Base-by-base conservation (phyloP, 1,140 invertebrate genomes). In the Pararge aegeria region DNA sequence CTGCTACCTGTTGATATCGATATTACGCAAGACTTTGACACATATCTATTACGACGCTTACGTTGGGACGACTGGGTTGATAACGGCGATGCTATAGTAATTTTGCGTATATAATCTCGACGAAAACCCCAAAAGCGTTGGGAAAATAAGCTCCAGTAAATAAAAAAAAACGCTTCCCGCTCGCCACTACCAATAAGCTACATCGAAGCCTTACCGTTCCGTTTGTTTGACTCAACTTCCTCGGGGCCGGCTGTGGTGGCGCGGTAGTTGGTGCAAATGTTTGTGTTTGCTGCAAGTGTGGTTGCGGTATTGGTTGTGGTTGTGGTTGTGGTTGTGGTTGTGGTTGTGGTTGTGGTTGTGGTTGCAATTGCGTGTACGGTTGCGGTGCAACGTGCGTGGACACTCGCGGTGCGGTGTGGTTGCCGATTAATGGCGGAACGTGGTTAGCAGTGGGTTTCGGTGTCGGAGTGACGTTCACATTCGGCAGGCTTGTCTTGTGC, bases 241-340 rank as follows among this genome's bases (percentile, higher is more conserved):
- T 69, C 12, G 90, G 88, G 55, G 90, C 88, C 0, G 88, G 90
- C 68, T 91, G 89, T 44, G 89, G 90, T 46, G 87, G 73, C 15
- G 77, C 59, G 51, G 70, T 68, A 20, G 61, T 71, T 51, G 65
- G 65, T 66, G 71, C 65, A 46, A 65, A 66, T 3, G 68, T 64
- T 61, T 77, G 72, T 53, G 69, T 75, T 59, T 69, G 62, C 49
- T 49, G 57, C 27, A 57, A 49, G 16, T 57, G 68, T 49, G 54
- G 57, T 61, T 68, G 64, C 18, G 55, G n/a, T n/a, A n/a, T n/a
- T n/a, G n/a, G n/a, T 7, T 27, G 27, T 27, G 88, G 90, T 69
- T 91, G 88, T 48, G 87, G 90, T 44, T 85, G 70, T 16, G 76
- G 30, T 10, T 58, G 56, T 55, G 51, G 50, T 46, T 54, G 29